Percentiles rank a stretch among this genome's conserved stretches.
Conservation (phyloP, 2,888 invertebrate species). For the Temnothorax unifasciatus region DNA sequence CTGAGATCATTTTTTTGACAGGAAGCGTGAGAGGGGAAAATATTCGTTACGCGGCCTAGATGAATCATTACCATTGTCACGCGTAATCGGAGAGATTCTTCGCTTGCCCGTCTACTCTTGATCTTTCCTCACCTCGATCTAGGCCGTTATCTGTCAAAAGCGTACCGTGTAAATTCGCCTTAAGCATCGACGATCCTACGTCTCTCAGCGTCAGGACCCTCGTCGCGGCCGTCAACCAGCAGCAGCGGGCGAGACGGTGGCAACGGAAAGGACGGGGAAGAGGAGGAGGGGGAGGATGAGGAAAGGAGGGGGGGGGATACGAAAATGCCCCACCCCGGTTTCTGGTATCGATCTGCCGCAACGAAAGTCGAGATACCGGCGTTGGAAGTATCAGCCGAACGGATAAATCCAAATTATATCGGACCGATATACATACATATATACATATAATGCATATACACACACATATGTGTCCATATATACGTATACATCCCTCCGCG, state of each 20-base stretch:
- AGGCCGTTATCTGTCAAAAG: neutral
- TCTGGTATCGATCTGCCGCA: constrained; percentile 80
- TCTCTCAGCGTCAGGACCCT: constrained; percentile 74
- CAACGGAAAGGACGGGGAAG: constrained; percentile 51
- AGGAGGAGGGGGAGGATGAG: constrained; percentile 12
- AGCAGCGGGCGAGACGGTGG: constrained; percentile 63
- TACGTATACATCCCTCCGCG: constrained; percentile 9
- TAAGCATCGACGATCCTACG: constrained; percentile 68
- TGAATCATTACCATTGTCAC: neutral
- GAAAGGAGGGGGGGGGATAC: constrained; percentile 60
- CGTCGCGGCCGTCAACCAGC: constrained; percentile 74
- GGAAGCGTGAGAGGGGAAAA: neutral
- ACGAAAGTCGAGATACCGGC: constrained; percentile 79
- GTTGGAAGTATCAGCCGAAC: constrained; percentile 77
- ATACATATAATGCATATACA: too few species aligned
- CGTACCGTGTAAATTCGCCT: constrained; percentile 50
- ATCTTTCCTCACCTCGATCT: neutral
- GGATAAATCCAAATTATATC: constrained; percentile 69
- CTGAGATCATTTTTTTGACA: neutral
- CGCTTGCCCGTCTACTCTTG: neutral
- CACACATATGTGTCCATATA: neutral
- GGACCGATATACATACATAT: neutral
- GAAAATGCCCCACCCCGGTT: constrained; percentile 77
- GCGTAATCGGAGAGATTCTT: neutral
- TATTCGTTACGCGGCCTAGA: neutral